These are phyloP conservation scores for Onchidella celtica DNA, from an alignment of 2,888 invertebrate genomes.

Conservation along the genomic window DNA sequence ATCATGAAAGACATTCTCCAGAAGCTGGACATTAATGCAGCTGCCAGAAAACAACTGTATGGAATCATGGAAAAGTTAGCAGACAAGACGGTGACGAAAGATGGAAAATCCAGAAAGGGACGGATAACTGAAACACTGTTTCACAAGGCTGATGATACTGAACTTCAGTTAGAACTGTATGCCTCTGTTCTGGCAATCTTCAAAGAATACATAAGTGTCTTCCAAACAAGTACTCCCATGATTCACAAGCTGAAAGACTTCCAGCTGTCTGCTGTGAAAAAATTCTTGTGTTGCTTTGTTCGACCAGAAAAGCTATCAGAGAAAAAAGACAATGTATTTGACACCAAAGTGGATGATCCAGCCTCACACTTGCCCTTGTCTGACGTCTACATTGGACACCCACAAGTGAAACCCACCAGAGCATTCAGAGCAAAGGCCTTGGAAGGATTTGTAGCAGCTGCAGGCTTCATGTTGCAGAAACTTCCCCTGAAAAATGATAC, in stretches of 20 bases:
- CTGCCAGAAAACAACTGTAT: background rate
- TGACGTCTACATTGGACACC: slow-evolving; percentile 7
- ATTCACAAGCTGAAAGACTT: slow-evolving; percentile 22
- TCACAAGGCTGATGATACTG: background rate
- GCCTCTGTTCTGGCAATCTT: slow-evolving; percentile 10
- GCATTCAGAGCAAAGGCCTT: background rate
- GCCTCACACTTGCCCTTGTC: background rate
- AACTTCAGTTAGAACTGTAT: background rate
- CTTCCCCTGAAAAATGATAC: background rate
- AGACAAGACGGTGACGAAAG: background rate
- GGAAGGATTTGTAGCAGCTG: slow-evolving; percentile 1
- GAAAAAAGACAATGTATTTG: no score
- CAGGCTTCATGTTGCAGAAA: slow-evolving; percentile 11
- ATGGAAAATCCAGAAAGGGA: slow-evolving; percentile 3
- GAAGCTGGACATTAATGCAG: background rate
- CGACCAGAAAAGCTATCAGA: slow-evolving; percentile 6
- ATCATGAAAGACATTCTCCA: background rate
- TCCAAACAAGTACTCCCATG: slow-evolving; percentile 23
- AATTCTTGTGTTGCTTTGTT: slow-evolving; percentile 15
- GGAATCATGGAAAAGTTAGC: slow-evolving; percentile 4
- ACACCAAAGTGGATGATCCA: background rate
- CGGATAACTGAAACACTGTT: background rate
- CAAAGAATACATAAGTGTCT: slow-evolving; percentile 22
- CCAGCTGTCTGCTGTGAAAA: background rate
- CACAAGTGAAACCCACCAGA: background rate